A percentile compares a stretch with the other conserved stretches of the same genome.
Conservation (phyloP, 2,113 vertebrate species). For the Marmota flaviventris region DNA sequence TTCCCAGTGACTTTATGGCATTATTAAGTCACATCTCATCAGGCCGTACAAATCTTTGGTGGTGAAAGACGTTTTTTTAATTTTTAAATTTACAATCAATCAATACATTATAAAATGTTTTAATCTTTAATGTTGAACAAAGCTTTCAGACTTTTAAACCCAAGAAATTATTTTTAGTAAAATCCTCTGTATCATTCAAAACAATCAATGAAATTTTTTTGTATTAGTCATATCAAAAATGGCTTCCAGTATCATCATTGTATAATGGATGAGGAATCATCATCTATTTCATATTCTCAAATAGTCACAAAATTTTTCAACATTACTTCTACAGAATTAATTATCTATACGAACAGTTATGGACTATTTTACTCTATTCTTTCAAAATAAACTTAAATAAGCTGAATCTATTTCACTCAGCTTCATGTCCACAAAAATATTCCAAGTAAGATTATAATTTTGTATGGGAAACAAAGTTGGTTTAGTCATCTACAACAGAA, state of each 20-base stretch:
- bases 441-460: neutral
- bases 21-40: constrained; percentile 32
- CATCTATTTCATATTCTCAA: constrained; percentile 4
- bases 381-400: constrained; percentile 57
- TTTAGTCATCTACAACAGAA: neutral
- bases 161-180: constrained; percentile 14
- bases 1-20: neutral
- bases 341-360: neutral
- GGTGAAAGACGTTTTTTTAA: constrained; percentile 8
- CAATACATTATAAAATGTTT: neutral
- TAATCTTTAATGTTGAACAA: constrained; percentile 39
- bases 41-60: neutral
- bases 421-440: neutral
- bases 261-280: neutral
- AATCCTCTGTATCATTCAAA: neutral
- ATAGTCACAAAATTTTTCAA: neutral
- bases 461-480: neutral
- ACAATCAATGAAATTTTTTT: neutral
- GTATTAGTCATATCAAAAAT: neutral
- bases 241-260: neutral
- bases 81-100: constrained; percentile 32
- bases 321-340: neutral
- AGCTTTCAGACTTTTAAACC: constrained; percentile 8
- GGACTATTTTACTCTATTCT: neutral
- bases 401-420: constrained; percentile 24